Evolutionary conservation across 2,888 invertebrate genomes (phyloP).

Genomic region (Polydrusus tereticollis): DNA sequence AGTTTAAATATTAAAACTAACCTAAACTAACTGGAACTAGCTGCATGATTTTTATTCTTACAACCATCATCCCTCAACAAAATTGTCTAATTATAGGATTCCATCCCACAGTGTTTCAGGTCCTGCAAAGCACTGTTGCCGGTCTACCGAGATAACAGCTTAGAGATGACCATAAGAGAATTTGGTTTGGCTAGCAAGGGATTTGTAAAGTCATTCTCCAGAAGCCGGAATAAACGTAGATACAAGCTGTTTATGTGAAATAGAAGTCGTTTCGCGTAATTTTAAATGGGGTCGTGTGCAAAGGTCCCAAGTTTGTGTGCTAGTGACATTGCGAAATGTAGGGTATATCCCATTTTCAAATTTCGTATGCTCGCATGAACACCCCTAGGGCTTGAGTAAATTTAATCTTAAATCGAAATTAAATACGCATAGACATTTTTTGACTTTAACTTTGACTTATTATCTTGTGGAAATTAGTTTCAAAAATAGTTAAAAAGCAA

Average conservation of each 20-base stretch:
- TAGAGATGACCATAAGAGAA: slow-evolving; percentile 40
- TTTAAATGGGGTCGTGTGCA: slow-evolving; percentile 25
- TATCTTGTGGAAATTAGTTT: background rate
- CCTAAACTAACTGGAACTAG: no score
- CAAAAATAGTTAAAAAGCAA: background rate
- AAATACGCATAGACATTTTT: background rate
- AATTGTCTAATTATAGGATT: no score
- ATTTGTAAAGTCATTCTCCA: slow-evolving; percentile 36
- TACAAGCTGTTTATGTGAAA: slow-evolving; percentile 32
- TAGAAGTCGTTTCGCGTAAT: slow-evolving; percentile 27
- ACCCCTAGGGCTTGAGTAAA: slow-evolving; percentile 20
- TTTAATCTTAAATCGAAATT: slow-evolving; percentile 19
- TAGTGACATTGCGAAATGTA: slow-evolving; percentile 33
- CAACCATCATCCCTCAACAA: no score
- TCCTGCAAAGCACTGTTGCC: slow-evolving; percentile 39
- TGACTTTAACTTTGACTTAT: slow-evolving; percentile 20
- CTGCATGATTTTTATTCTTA: no score
- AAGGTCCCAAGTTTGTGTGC: slow-evolving; percentile 19
- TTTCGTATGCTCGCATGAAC: slow-evolving; percentile 25
- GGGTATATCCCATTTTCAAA: slow-evolving; percentile 32
- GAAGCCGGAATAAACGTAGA: slow-evolving; percentile 30
- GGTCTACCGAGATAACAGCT: slow-evolving; percentile 42
- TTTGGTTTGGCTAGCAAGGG: slow-evolving; percentile 21
- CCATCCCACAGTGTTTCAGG: slow-evolving; percentile 18
- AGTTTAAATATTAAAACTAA: no score